Evolutionary conservation across 2,797 vertebrate genomes (phyloP).

Genomic region (Potorous gilbertii): DNA sequence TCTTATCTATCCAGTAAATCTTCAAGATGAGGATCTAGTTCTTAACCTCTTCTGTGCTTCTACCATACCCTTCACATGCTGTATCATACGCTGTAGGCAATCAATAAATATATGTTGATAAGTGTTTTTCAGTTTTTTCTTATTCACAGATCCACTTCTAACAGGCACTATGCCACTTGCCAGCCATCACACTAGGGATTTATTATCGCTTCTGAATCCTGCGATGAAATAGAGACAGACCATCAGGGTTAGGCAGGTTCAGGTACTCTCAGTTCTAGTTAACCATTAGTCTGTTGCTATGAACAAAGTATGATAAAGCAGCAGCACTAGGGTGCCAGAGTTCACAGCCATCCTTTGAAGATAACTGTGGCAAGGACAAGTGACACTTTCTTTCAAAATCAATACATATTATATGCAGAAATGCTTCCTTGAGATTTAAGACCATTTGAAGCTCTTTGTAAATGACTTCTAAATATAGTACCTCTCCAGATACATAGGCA

Average conservation of each 20-base stretch:
- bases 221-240: neutral
- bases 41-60: conserved; percentile 6
- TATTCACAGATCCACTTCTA: neutral
- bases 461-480: neutral
- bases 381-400: neutral
- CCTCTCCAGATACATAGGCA: neutral
- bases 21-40: neutral
- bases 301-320: neutral
- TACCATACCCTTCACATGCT: neutral
- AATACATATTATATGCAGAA: neutral
- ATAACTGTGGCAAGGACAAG: neutral
- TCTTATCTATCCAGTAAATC: conserved; percentile 33
- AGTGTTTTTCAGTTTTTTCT: conserved; percentile 4
- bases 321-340: neutral
- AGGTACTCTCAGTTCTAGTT: neutral
- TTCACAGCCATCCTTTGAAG: neutral
- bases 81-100: neutral
- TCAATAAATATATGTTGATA: conserved; percentile 19
- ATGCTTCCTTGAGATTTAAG: neutral
- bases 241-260: neutral
- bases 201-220: neutral
- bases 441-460: neutral
- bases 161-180: neutral
- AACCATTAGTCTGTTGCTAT: neutral
- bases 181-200: neutral